phyloP scores from a whole-genome alignment of 2,113 vertebrate species.

The Caranx melampygus region DNA sequence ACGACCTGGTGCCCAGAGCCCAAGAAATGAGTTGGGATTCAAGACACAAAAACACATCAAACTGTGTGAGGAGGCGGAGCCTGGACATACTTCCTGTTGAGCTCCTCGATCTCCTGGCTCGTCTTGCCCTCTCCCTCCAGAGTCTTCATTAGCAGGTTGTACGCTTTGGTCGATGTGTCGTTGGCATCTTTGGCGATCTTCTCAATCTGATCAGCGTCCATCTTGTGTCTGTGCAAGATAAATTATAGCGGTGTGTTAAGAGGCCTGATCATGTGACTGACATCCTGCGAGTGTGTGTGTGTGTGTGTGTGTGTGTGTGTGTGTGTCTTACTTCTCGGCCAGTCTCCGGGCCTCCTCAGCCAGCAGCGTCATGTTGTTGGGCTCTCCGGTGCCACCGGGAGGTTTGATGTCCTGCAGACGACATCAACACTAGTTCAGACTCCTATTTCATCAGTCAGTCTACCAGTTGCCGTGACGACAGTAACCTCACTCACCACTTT shows the following conservation, averaged over 20 bases:
- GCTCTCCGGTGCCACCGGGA: constrained; percentile 86
- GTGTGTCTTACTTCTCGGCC: constrained; percentile 89
- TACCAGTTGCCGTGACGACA: neutral
- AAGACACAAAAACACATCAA: no score
- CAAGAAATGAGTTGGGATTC: no score
- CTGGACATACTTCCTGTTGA: constrained; percentile 91
- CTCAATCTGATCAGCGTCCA: constrained; percentile 95
- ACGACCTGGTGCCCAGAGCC: no score
- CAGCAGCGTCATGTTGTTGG: constrained; percentile 97
- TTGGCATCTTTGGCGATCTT: constrained; percentile 92
- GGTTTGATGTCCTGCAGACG: constrained; percentile 87
- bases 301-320: no score
- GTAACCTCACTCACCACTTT: constrained; percentile 88
- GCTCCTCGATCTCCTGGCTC: constrained; percentile 89
- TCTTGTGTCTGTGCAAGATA: constrained; percentile 87
- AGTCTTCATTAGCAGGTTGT: constrained; percentile 89
- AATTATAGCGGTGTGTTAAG: neutral
- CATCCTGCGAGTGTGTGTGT: no score
- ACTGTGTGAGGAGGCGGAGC: neutral
- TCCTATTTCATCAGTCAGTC: accelerated
- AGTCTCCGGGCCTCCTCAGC: constrained; percentile 95
- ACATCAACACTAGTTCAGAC: neutral
- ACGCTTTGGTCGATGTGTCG: constrained; percentile 92
- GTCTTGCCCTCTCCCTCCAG: constrained; percentile 92
- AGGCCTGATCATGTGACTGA: no score